A percentile compares a stretch with the other conserved stretches of the same genome.
Conservation (phyloP, 2,888 invertebrate genomes). For the Temnothorax unifasciatus region DNA sequence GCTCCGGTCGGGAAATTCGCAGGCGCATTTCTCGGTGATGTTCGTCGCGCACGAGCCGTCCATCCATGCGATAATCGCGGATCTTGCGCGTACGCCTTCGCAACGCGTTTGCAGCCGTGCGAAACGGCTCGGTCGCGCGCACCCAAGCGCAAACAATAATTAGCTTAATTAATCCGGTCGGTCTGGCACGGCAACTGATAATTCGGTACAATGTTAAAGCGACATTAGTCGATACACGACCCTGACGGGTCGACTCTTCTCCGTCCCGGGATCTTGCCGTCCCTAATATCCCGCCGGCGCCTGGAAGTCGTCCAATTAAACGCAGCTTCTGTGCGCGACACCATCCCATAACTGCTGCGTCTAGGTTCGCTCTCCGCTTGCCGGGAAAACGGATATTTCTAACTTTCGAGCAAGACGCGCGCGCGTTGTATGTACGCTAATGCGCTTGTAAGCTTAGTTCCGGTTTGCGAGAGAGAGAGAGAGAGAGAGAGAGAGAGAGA, state of each 20-base stretch:
- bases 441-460: slow-evolving; percentile 66
- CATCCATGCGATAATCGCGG: slow-evolving; percentile 43
- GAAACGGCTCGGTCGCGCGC: slow-evolving; percentile 67
- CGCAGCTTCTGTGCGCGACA: slow-evolving; percentile 71
- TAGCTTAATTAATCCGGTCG: slow-evolving; percentile 81
- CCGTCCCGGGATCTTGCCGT: slow-evolving; percentile 40
- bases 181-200: slow-evolving; percentile 75
- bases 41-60: slow-evolving; percentile 37
- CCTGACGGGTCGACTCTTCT: slow-evolving; percentile 51
- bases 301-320: slow-evolving; percentile 81
- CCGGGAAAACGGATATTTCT: slow-evolving; percentile 74
- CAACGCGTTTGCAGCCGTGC: slow-evolving; percentile 65
- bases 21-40: slow-evolving; percentile 28
- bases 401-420: slow-evolving; percentile 74
- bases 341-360: slow-evolving; percentile 21
- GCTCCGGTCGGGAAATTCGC: slow-evolving; percentile 30
- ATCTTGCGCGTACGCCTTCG: slow-evolving; percentile 56
- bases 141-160: slow-evolving; percentile 79
- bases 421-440: slow-evolving; percentile 67
- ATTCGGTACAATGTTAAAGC: slow-evolving; percentile 77
- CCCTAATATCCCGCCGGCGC: slow-evolving; percentile 71
- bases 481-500: slow-evolving; percentile 30
- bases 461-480: slow-evolving; percentile 35
- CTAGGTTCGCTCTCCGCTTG: slow-evolving; percentile 34
- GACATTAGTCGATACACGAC: slow-evolving; percentile 78